Conservation (phyloP, 2,113 vertebrate genomes). For the Oreochromis tanganicae region DNA sequence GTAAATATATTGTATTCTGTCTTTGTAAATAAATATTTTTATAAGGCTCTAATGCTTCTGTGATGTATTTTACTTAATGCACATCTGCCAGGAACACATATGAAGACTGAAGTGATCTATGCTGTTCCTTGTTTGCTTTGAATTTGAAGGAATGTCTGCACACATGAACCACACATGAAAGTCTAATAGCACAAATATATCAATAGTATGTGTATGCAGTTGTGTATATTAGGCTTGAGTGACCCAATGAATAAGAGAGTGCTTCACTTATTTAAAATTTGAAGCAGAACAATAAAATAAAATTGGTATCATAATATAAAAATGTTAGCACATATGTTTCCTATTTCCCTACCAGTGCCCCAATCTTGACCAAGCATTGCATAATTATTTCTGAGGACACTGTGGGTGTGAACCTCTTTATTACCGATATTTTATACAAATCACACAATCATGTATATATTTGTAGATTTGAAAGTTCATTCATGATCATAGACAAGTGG, state of each 20-base stretch:
- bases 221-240: not conserved
- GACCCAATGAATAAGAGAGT: not conserved
- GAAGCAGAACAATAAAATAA: not conserved
- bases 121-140: not conserved
- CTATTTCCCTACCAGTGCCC: not conserved
- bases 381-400: not conserved
- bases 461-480: not conserved
- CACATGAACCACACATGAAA: not conserved
- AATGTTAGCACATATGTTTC: not conserved
- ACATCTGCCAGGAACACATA: not conserved
- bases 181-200: not conserved
- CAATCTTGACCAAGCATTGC: not conserved
- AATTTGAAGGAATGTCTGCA: not conserved
- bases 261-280: not conserved
- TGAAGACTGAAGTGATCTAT: accelerated
- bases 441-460: not conserved
- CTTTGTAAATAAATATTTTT: not conserved
- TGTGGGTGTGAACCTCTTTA: not conserved
- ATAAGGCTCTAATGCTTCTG: not conserved
- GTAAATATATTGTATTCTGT: not conserved
- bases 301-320: not conserved
- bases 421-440: not conserved
- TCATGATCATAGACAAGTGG: accelerated
- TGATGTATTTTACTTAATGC: not conserved
- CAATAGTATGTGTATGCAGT: not conserved